These are phyloP conservation scores for Festucalex cinctus DNA, from an alignment of 2,113 vertebrate genomes.

Conservation along the genomic window DNA sequence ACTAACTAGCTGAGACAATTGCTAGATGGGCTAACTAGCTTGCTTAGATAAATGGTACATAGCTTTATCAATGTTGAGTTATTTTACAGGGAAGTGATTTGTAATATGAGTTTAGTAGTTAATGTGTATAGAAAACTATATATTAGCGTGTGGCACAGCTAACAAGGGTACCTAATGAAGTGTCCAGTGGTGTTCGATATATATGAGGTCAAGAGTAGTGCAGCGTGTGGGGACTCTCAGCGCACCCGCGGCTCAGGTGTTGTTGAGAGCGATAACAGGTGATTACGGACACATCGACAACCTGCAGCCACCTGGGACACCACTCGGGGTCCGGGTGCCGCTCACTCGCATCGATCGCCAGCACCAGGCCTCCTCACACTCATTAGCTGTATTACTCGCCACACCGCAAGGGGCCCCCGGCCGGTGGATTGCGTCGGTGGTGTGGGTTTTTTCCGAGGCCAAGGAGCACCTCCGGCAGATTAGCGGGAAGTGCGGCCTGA, in stretches of 20 bases:
- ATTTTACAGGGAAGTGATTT: too few relatives aligned
- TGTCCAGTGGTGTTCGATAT: neutral
- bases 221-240: neutral
- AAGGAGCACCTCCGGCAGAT: conserved; percentile 46
- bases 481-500: conserved; percentile 38
- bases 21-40: too few relatives aligned
- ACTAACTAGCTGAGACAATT: too few relatives aligned
- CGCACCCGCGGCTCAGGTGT: conserved; percentile 50
- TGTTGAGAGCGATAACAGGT: conserved; percentile 43
- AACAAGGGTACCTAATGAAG: neutral
- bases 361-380: conserved; percentile 42
- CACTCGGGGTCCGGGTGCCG: conserved; percentile 16
- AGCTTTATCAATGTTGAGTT: too few relatives aligned
- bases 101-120: too few relatives aligned
- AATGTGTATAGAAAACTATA: too few relatives aligned
- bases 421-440: conserved; percentile 22
- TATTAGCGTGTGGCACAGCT: neutral
- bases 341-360: conserved; percentile 46
- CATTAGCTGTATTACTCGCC: conserved; percentile 57
- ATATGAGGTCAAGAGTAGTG: neutral
- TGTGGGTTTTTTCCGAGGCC: conserved; percentile 34
- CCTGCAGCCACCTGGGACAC: conserved; percentile 5
- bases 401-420: conserved; percentile 31
- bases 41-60: too few relatives aligned
- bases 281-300: conserved; percentile 50